Conservation (phyloP, 2,888 invertebrate species). For the Mesoligia furuncula region DNA sequence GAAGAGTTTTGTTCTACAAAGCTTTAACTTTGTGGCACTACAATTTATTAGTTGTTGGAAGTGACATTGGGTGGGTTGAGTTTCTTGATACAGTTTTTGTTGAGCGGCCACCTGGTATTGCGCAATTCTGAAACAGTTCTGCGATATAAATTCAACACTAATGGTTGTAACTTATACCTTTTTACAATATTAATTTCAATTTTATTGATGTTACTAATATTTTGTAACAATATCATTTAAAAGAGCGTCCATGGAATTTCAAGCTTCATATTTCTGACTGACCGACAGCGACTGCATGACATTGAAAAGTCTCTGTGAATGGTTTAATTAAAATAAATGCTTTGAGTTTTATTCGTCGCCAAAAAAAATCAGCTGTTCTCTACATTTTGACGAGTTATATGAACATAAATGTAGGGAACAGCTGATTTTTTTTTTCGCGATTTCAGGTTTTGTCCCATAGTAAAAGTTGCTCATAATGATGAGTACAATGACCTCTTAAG, state of each 20-base stretch:
- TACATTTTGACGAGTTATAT: too few species aligned
- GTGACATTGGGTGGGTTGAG: neutral
- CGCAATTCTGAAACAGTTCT: neutral
- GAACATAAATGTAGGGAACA: too few species aligned
- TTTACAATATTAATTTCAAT: too few species aligned
- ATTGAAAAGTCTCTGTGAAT: neutral
- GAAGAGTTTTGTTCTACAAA: slow-evolving; percentile 5
- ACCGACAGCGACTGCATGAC: neutral
- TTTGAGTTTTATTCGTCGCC: too few species aligned
- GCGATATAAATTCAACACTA: neutral
- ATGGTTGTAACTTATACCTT: neutral
- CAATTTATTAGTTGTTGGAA: slow-evolving; percentile 20
- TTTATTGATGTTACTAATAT: too few species aligned
- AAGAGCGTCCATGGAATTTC: neutral
- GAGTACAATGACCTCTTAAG: too few species aligned
- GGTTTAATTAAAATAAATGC: neutral
- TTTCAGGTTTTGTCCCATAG: too few species aligned
- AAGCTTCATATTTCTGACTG: neutral
- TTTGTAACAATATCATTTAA: too few species aligned
- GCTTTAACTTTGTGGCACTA: slow-evolving; percentile 8
- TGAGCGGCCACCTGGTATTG: neutral
- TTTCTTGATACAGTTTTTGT: neutral
- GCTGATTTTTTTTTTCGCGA: too few species aligned
- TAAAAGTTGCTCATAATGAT: too few species aligned
- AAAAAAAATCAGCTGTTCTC: too few species aligned